Evolutionary conservation across 2,797 vertebrate species (phyloP).

Genomic region (Hippocampus kuda): DNA sequence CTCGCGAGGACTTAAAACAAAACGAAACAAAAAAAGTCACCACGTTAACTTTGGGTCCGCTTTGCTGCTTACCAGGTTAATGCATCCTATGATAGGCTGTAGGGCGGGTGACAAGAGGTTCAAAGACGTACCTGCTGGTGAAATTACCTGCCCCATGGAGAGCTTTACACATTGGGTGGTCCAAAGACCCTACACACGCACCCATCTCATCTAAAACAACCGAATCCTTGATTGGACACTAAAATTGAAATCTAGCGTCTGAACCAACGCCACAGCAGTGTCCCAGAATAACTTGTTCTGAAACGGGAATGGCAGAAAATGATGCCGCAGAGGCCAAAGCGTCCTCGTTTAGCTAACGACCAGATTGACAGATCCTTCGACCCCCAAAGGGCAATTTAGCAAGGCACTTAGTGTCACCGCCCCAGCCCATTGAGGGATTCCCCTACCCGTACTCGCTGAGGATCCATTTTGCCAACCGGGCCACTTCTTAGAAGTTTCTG

Average conservation of each 20-base stretch:
- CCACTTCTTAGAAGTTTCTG: not conserved
- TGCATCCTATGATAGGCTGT: conserved; percentile 11
- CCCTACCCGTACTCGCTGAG: not conserved
- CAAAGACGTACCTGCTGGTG: conserved; percentile 68
- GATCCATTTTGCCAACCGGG: not conserved
- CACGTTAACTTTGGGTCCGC: conserved; percentile 17
- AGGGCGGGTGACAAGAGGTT: conserved; percentile 21
- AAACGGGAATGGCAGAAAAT: not conserved
- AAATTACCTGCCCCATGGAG: conserved; percentile 36
- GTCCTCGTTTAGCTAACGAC: not conserved
- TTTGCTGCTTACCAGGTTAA: conserved; percentile 13
- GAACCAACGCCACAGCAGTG: not conserved
- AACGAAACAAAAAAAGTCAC: conserved; percentile 14
- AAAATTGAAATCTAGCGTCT: not conserved
- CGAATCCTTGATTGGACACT: not conserved
- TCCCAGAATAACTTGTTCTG: not conserved
- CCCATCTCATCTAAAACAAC: not conserved
- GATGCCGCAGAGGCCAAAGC: no score
- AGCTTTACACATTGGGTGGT: conserved; percentile 24
- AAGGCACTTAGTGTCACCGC: not conserved
- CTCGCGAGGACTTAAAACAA: no score
- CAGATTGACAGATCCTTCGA: not conserved
- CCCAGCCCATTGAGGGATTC: not conserved
- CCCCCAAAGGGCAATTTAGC: not conserved
- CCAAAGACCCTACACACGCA: conserved; percentile 9